Evolutionary conservation across 2,888 invertebrate species (phyloP).

Genomic region (Rhodophaea formosa): DNA sequence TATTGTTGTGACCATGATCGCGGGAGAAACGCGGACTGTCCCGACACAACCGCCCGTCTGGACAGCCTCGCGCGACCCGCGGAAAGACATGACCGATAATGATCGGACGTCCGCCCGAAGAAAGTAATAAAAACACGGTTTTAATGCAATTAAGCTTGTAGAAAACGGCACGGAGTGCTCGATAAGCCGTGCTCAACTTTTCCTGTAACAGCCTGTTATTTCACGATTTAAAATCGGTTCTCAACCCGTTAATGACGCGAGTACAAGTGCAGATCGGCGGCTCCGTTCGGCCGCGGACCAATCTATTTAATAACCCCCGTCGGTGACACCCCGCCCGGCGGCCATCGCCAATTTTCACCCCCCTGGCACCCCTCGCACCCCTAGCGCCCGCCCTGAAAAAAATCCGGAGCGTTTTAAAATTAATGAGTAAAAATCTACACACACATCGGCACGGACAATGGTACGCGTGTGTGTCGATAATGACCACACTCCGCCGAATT

Average conservation of each 20-base stretch:
- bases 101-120: constrained; percentile 36
- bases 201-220: constrained; percentile 80
- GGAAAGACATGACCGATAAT: constrained; percentile 32
- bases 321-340: constrained; percentile 81
- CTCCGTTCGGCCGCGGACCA: constrained; percentile 82
- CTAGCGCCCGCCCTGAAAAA: constrained; percentile 80
- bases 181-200: constrained; percentile 78
- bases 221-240: constrained; percentile 80
- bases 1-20: constrained; percentile 38
- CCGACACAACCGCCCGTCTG: constrained; percentile 25
- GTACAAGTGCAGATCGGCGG: constrained; percentile 81
- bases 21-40: constrained; percentile 25
- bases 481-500: constrained; percentile 60
- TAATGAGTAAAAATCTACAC: constrained; percentile 82
- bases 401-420: constrained; percentile 83
- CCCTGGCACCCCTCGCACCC: constrained; percentile 58
- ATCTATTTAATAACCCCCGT: constrained; percentile 82
- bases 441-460: constrained; percentile 71
- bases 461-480: constrained; percentile 69
- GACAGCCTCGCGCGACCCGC: constrained; percentile 22
- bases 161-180: constrained; percentile 62
- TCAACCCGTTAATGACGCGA: constrained; percentile 81
- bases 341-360: constrained; percentile 79
- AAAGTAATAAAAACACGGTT: constrained; percentile 56
- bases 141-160: constrained; percentile 74